Evolutionary conservation across 2,797 vertebrate species (phyloP).

Genomic region (Aphelocoma californica): DNA sequence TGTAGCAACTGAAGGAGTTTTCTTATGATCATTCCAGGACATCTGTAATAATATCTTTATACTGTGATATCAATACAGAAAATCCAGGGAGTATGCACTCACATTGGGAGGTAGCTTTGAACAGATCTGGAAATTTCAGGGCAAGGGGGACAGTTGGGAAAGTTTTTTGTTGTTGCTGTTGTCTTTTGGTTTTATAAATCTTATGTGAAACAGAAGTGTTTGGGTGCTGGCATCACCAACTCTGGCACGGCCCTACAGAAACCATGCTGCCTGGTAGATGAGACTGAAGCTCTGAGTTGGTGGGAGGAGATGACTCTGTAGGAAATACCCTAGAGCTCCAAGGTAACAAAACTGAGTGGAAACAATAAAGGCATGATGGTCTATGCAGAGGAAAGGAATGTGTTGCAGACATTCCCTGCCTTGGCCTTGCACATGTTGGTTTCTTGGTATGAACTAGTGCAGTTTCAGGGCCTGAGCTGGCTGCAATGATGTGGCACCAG

Average conservation of each 20-base stretch:
- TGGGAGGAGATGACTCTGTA: slow-evolving; percentile 28
- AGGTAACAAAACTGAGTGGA: slow-evolving; percentile 21
- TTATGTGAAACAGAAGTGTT: neutral
- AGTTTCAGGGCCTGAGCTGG: neutral
- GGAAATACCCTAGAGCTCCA: slow-evolving; percentile 44
- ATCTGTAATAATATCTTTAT: neutral
- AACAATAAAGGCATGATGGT: slow-evolving; percentile 4
- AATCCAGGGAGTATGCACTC: neutral
- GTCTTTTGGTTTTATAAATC: neutral
- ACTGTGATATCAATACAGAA: neutral
- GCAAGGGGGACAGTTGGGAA: neutral
- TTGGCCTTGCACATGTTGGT: neutral
- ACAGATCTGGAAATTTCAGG: neutral
- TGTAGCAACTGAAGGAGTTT: neutral
- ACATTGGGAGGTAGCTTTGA: neutral
- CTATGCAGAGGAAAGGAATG: neutral
- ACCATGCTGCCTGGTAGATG: neutral
- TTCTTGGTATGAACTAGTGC: neutral
- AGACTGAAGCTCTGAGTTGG: neutral
- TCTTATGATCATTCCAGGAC: neutral
- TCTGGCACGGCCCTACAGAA: neutral
- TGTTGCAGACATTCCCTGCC: neutral
- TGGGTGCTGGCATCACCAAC: neutral
- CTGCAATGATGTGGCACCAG: neutral
- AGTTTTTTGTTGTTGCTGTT: neutral